Percentiles rank a stretch among this genome's conserved stretches.
These are phyloP conservation scores for Cephalopterus ornatus DNA, from an alignment of 2,113 vertebrate species.

Conservation along the genomic window DNA sequence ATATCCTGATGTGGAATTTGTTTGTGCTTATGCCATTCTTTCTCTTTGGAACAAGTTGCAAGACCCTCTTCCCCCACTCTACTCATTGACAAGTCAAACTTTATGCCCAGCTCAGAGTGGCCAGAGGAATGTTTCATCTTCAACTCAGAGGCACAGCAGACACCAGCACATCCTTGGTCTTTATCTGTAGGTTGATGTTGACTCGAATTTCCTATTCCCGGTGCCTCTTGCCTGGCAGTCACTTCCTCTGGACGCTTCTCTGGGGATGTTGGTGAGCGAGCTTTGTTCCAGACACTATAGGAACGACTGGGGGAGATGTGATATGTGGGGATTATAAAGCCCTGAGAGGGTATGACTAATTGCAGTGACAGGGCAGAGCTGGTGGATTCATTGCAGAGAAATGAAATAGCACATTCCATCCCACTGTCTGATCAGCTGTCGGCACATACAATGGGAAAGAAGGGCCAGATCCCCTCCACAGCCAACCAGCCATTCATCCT, in stretches of 20 bases:
- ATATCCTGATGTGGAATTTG: not conserved
- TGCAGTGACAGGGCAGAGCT: conserved; percentile 26
- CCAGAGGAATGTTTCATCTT: not conserved
- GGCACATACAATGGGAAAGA: not conserved
- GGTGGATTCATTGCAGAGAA: not conserved
- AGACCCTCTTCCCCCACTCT: not conserved
- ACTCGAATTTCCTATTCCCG: not conserved
- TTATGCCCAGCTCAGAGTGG: not conserved
- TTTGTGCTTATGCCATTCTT: not conserved
- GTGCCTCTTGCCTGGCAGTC: not conserved
- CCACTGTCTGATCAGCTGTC: conserved; percentile 4
- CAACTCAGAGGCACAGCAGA: not conserved
- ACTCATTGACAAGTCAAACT: not conserved
- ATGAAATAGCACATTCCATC: conserved; percentile 18
- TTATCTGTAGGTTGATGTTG: no score
- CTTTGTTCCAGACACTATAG: not conserved
- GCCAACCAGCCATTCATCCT: not conserved
- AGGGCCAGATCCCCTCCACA: not conserved
- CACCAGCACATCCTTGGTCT: accelerated
- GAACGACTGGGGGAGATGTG: not conserved
- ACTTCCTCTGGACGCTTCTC: not conserved
- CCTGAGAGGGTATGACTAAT: conserved; percentile 20
- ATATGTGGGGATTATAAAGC: not conserved
- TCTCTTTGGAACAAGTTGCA: not conserved
- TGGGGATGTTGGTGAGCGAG: not conserved